phyloP scores from a whole-genome alignment of 2,888 invertebrate species.

The Calameuta idolon region DNA sequence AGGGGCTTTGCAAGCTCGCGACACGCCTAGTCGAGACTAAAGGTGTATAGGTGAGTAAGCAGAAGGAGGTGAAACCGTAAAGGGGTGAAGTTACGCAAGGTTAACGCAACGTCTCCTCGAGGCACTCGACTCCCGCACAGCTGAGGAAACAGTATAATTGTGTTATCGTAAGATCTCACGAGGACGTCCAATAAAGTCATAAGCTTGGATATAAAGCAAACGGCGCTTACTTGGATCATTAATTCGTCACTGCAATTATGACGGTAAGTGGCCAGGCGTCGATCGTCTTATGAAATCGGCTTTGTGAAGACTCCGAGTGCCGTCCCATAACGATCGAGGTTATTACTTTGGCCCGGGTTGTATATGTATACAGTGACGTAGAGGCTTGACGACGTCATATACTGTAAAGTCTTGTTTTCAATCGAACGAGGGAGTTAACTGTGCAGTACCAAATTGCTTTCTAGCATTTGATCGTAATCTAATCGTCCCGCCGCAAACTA shows the following conservation, averaged over 20 bases:
- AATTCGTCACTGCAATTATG: background rate
- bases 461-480: slow-evolving; percentile 39
- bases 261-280: background rate
- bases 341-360: background rate
- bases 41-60: background rate
- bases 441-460: slow-evolving; percentile 3
- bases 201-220: background rate
- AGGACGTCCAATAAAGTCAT: background rate
- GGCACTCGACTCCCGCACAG: background rate
- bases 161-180: background rate
- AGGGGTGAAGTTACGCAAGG: background rate
- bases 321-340: background rate
- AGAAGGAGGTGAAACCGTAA: background rate
- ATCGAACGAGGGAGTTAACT: background rate
- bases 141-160: background rate
- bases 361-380: background rate
- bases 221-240: background rate
- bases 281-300: background rate
- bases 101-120: background rate
- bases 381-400: background rate
- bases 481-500: slow-evolving; percentile 44
- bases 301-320: background rate
- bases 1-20: background rate
- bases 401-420: background rate
- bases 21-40: background rate